Conservation (phyloP, 1,140 invertebrate genomes). For the Phortica variegata region DNA sequence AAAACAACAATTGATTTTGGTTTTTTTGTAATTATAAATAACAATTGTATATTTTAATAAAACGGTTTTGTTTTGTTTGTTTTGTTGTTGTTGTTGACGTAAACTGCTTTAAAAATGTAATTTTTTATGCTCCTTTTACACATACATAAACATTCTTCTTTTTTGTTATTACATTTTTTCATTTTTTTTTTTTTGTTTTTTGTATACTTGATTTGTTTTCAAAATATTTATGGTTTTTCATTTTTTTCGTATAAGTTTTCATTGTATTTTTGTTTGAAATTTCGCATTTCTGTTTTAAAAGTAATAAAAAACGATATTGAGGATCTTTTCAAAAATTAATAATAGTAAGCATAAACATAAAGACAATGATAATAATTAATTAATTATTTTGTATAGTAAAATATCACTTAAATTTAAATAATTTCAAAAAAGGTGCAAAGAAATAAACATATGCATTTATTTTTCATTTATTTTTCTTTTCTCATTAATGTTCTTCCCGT, state of each 20-base stretch:
- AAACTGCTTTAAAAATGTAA: not conserved
- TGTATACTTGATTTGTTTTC: slow-evolving; percentile 10
- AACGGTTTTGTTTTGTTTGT: slow-evolving; percentile 28
- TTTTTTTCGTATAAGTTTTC: slow-evolving; percentile 23
- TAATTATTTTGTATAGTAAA: slow-evolving; percentile 27
- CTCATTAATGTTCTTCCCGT: slow-evolving; percentile 12
- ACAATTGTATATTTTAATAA: slow-evolving; percentile 54
- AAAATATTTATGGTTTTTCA: slow-evolving; percentile 12
- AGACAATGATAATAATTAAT: slow-evolving; percentile 44
- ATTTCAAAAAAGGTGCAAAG: slow-evolving; percentile 46
- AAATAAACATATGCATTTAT: slow-evolving; percentile 23
- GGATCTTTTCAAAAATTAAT: slow-evolving; percentile 8
- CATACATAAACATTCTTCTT: slow-evolving; percentile 13
- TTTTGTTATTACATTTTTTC: slow-evolving; percentile 3
- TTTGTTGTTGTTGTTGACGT: not conserved
- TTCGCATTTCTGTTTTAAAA: slow-evolving; percentile 22
- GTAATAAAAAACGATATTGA: too few species aligned
- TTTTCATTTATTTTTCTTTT: slow-evolving; percentile 15
- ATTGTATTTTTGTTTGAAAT: slow-evolving; percentile 29
- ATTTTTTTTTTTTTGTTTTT: slow-evolving; percentile 5
- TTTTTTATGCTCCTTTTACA: slow-evolving; percentile 22
- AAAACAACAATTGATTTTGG: slow-evolving; percentile 38
- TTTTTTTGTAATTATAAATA: slow-evolving; percentile 53
- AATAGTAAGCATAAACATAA: slow-evolving; percentile 26
- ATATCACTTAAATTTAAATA: slow-evolving; percentile 54